Evolutionary conservation across 2,888 invertebrate genomes (phyloP).

Genomic region (Camptogramma bilineatum): DNA sequence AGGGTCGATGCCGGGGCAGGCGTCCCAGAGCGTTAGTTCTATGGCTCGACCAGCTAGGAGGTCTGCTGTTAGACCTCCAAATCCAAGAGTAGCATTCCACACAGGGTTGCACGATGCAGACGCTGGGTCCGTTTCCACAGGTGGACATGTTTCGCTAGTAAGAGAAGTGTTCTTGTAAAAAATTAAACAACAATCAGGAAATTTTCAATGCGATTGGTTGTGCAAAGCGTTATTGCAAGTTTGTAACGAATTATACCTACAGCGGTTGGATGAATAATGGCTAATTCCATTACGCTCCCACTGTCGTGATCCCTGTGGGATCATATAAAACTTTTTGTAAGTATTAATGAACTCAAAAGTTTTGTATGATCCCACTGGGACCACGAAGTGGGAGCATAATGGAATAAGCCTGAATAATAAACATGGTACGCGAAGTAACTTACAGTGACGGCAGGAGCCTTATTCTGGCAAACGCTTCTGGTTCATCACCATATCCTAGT

Average conservation of each 20-base stretch:
- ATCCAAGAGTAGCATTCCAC: conserved; percentile 96
- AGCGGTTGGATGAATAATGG: too few relatives aligned
- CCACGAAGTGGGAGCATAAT: too few relatives aligned
- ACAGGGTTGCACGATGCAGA: conserved; percentile 95
- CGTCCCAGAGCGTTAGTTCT: conserved; percentile 95
- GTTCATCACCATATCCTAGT: conserved; percentile 90
- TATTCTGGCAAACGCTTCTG: conserved; percentile 94
- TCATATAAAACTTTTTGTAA: too few relatives aligned
- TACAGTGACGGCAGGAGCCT: conserved; percentile 92
- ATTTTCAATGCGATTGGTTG: too few relatives aligned
- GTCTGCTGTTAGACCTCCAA: conserved; percentile 92
- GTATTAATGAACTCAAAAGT: too few relatives aligned
- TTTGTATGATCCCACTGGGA: too few relatives aligned
- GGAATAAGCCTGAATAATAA: not conserved
- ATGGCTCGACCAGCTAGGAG: conserved; percentile 92
- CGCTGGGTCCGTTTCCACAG: conserved; percentile 93
- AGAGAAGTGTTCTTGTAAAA: not conserved
- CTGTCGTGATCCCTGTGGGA: too few relatives aligned
- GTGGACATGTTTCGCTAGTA: conserved; percentile 89
- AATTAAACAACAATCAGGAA: not conserved
- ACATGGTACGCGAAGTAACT: conserved; percentile 60
- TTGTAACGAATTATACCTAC: not conserved
- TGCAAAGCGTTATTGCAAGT: not conserved
- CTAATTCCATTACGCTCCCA: too few relatives aligned
- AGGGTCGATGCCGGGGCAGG: conserved; percentile 92